phyloP scores from a whole-genome alignment of 2,113 vertebrate species.

The Syngnathus floridae region DNA sequence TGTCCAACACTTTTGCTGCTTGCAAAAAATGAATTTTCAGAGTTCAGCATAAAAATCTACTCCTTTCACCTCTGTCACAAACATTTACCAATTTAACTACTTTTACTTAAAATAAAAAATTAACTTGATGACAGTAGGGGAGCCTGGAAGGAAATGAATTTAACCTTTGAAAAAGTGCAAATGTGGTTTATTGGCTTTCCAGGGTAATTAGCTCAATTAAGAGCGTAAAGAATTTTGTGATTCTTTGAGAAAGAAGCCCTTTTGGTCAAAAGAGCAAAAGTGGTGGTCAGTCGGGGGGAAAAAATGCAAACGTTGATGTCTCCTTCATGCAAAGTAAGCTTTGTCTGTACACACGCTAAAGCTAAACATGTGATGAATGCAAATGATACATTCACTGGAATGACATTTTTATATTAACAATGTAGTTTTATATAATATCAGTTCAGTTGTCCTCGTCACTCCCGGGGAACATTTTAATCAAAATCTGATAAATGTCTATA shows the following conservation, averaged over 20 bases:
- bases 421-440: not conserved
- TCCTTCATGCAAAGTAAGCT: constrained; percentile 11
- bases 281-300: constrained; percentile 21
- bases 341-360: constrained; percentile 10
- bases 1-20: not conserved
- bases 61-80: not conserved
- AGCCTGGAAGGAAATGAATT: not conserved
- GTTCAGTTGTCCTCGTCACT: constrained; percentile 1
- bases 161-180: constrained; percentile 5
- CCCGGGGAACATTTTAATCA: not conserved
- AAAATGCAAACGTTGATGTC: constrained; percentile 29
- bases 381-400: constrained; percentile 4
- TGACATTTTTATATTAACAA: constrained; percentile 9
- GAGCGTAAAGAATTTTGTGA: not conserved
- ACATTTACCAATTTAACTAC: not conserved
- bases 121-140: not conserved
- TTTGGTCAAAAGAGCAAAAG: constrained; percentile 4
- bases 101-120: not conserved
- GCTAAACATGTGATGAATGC: constrained; percentile 24
- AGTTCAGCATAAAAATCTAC: not conserved
- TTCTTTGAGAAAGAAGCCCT: constrained; percentile 9
- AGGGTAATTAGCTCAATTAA: constrained; percentile 1
- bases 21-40: not conserved
- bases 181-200: constrained; percentile 1
- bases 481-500: not conserved